phyloP scores from a whole-genome alignment of 2,888 invertebrate species.

The Gymnoscelis rufifasciata region DNA sequence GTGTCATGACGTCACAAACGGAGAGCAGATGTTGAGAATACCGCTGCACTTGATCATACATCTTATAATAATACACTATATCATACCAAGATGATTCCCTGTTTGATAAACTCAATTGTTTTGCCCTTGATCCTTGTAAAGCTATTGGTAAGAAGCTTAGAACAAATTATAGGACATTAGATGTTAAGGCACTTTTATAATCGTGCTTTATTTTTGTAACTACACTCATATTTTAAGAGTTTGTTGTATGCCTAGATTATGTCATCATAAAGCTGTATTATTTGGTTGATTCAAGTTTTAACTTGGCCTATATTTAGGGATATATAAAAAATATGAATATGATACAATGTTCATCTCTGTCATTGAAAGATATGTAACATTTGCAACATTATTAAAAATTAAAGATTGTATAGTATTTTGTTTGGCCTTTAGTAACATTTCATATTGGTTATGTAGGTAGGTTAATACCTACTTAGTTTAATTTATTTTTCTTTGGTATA shows the following conservation, averaged over 20 bases:
- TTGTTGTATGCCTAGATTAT: constrained; percentile 15
- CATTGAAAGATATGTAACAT: too few relatives aligned
- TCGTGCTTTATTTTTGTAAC: constrained; percentile 37
- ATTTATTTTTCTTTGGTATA: too few relatives aligned
- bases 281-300: not conserved
- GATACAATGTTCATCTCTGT: too few relatives aligned
- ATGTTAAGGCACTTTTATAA: constrained; percentile 35
- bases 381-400: too few relatives aligned
- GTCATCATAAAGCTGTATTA: not conserved
- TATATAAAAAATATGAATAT: too few relatives aligned
- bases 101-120: constrained; percentile 27
- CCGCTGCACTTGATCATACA: constrained; percentile 41
- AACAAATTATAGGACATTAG: constrained; percentile 33
- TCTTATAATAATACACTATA: constrained; percentile 47
- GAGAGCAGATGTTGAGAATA: constrained; percentile 48
- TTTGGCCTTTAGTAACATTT: too few relatives aligned
- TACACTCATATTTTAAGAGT: constrained; percentile 28
- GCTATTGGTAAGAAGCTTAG: constrained; percentile 36
- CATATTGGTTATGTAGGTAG: too few relatives aligned
- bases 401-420: too few relatives aligned
- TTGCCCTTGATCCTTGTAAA: constrained; percentile 49
- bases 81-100: constrained; percentile 69
- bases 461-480: too few relatives aligned
- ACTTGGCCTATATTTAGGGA: not conserved
- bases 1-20: constrained; percentile 75